These are phyloP conservation scores for Lamellibrachia columna DNA, from an alignment of 2,888 invertebrate species.

Conservation along the genomic window DNA sequence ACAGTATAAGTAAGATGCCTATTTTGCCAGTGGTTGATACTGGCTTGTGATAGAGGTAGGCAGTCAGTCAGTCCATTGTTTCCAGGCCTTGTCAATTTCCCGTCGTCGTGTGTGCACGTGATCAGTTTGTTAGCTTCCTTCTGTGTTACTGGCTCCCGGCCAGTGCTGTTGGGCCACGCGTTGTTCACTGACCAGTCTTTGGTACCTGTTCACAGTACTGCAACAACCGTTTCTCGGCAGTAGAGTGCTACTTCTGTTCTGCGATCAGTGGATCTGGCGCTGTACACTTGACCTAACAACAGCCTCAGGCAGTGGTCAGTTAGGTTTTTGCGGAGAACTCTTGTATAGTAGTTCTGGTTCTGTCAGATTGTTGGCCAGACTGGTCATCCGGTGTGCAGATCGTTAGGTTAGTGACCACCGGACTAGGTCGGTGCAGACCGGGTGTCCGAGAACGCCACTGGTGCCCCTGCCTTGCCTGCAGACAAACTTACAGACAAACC, in stretches of 20 bases:
- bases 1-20: constrained; percentile 16
- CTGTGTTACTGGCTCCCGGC: neutral
- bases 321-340: neutral
- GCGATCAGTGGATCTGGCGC: neutral
- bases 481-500: constrained; percentile 17
- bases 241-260: neutral
- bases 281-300: neutral
- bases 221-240: neutral
- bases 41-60: constrained; percentile 9
- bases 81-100: constrained; percentile 6
- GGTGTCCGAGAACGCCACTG: constrained; percentile 26
- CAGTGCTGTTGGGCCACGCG: neutral
- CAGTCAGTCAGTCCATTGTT: constrained; percentile 16
- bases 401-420: neutral
- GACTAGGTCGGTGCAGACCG: neutral
- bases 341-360: neutral
- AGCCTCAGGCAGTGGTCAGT: neutral
- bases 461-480: constrained; percentile 26
- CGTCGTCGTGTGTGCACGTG: constrained; percentile 16
- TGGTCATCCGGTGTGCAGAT: neutral
- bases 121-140: constrained; percentile 3
- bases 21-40: constrained; percentile 4
- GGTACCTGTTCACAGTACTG: neutral
- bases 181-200: neutral
- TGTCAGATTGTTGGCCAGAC: neutral